Percentiles rank a stretch among this genome's conserved stretches.
These are phyloP conservation scores for Frankliniella fusca DNA, from an alignment of 2,888 invertebrate genomes.

Conservation along the genomic window DNA sequence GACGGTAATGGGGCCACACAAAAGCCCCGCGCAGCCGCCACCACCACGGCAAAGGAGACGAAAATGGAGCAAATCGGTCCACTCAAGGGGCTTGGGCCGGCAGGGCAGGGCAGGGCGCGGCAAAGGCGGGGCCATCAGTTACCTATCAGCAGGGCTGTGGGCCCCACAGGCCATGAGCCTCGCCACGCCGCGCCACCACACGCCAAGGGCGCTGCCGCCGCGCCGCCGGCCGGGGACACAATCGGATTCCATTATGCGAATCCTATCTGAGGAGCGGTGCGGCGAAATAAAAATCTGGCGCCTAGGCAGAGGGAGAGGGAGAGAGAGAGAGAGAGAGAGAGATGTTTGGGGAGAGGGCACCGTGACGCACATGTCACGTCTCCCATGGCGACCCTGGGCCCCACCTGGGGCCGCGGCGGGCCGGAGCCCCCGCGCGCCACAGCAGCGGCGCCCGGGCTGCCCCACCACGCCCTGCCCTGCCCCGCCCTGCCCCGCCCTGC, in stretches of 20 bases:
- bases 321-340: background rate
- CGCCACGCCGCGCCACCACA: background rate
- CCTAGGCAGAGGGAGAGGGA: background rate
- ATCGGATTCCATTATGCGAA: constrained; percentile 19
- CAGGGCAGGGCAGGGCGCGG: background rate
- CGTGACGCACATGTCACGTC: background rate
- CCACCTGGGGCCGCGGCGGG: background rate
- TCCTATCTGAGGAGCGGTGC: background rate
- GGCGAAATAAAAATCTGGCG: background rate
- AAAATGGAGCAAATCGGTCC: constrained; percentile 8
- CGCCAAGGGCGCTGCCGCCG: background rate
- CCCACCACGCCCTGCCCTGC: background rate
- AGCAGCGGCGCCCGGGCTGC: too few relatives aligned
- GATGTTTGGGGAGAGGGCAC: background rate
- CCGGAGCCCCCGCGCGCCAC: too few relatives aligned
- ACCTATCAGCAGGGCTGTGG: background rate
- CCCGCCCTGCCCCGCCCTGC: background rate
- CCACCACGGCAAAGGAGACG: background rate
- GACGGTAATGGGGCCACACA: background rate
- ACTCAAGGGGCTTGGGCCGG: background rate
- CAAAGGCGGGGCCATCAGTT: background rate
- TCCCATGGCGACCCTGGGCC: background rate
- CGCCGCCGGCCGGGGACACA: background rate
- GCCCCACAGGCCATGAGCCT: too few relatives aligned
- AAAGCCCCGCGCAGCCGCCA: background rate